Percentiles rank a stretch among this genome's conserved stretches.
phyloP scores from a whole-genome alignment of 2,113 vertebrate species.

The Hippoglossus stenolepis region DNA sequence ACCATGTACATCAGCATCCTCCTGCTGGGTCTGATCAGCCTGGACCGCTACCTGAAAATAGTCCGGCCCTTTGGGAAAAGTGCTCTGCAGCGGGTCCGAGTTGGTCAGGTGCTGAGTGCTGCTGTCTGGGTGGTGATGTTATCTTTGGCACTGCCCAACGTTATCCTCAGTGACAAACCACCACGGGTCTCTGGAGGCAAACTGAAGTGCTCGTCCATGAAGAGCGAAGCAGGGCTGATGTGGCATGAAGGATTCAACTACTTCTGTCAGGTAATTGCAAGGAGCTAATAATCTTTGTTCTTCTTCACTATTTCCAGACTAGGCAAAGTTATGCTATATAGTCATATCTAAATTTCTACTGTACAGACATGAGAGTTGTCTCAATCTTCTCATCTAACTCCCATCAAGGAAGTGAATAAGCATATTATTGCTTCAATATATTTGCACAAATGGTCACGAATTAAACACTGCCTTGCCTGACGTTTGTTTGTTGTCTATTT shows the following conservation, averaged over 20 bases:
- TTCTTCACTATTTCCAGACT: background rate
- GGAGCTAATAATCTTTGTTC: background rate
- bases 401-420: background rate
- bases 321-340: background rate
- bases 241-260: slow-evolving; percentile 84
- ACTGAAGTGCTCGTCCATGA: slow-evolving; percentile 80
- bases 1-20: slow-evolving; percentile 88
- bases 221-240: slow-evolving; percentile 68
- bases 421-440: background rate
- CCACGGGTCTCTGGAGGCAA: background rate
- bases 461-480: background rate
- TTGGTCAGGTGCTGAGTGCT: slow-evolving; percentile 71
- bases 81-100: slow-evolving; percentile 66
- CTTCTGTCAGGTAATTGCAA: slow-evolving; percentile 76
- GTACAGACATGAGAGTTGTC: background rate
- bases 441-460: background rate
- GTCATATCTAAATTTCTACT: background rate
- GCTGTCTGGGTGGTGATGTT: slow-evolving; percentile 79
- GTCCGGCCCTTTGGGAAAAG: slow-evolving; percentile 79
- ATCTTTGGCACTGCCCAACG: slow-evolving; percentile 79
- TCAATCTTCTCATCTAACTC: slow-evolving; percentile 3
- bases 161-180: slow-evolving; percentile 74
- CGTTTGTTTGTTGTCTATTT: slow-evolving; percentile 20
- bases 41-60: slow-evolving; percentile 86
- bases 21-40: slow-evolving; percentile 84